Conservation (phyloP, 2,113 vertebrate species). For the Thalassoma bifasciatum region DNA sequence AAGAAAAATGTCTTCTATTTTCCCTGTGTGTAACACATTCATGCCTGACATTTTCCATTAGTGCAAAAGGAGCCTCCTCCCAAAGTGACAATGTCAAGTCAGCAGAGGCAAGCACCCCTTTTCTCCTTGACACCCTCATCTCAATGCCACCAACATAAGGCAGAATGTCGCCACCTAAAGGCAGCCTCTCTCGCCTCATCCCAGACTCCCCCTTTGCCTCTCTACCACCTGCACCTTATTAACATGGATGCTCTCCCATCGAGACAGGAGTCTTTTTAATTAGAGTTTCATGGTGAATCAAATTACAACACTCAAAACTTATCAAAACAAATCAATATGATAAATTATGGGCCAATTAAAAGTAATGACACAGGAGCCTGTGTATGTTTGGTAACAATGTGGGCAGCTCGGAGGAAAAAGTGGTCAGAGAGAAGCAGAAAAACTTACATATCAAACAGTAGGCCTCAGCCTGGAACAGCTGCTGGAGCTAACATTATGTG, state of each 20-base stretch:
- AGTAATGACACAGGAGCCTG: slow-evolving; percentile 29
- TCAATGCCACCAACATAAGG: slow-evolving; percentile 63
- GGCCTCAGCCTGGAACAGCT: slow-evolving; percentile 29
- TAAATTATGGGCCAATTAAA: slow-evolving; percentile 40
- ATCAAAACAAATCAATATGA: slow-evolving; percentile 57
- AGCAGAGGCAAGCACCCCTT: slow-evolving; percentile 43
- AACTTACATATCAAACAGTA: slow-evolving; percentile 43
- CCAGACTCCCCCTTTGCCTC: slow-evolving; percentile 31
- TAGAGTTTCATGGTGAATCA: slow-evolving; percentile 42
- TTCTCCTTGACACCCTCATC: slow-evolving; percentile 36
- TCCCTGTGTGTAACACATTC: background rate
- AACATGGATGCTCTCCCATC: slow-evolving; percentile 29
- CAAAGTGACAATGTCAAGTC: slow-evolving; percentile 43
- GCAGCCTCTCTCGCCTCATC: slow-evolving; percentile 62
- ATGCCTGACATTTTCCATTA: slow-evolving; percentile 37
- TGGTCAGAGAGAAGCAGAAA: background rate
- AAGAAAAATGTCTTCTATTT: background rate
- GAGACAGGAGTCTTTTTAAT: slow-evolving; percentile 38
- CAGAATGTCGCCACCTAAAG: slow-evolving; percentile 85
- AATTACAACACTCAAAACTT: slow-evolving; percentile 42
- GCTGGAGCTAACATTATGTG: slow-evolving; percentile 38
- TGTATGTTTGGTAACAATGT: slow-evolving; percentile 23
- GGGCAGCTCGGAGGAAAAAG: background rate
- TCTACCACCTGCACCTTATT: slow-evolving; percentile 41
- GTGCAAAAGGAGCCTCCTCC: slow-evolving; percentile 10